Evolutionary conservation across 2,113 vertebrate species (phyloP), one percentile per base, ranked within the genome.

Genomic region (Phylloscopus whistleri): DNA sequence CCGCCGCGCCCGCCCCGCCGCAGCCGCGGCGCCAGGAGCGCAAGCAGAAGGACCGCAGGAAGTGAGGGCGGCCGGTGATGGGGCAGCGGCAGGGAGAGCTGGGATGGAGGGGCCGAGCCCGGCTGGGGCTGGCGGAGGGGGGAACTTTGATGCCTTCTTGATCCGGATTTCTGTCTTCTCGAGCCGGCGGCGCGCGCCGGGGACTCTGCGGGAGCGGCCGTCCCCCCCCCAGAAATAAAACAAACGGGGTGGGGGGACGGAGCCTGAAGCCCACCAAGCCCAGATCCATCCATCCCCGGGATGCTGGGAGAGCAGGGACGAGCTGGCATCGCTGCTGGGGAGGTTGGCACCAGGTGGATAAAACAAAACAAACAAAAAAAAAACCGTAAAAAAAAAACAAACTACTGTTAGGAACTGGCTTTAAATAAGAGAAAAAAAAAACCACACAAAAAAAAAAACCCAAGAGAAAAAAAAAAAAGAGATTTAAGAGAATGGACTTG

Each of bases 11-110:
- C 43, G 37, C 56, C 0, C 97, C 98, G 6, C 98, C 99, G 96
- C 99, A 98, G 74, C 97, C 94, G 63, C 97, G 99, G 53, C 98
- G 99, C 91, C 98, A 98, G 10, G 99, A 99, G 82, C 98, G 99
- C 93, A 99, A 99, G 96, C 98, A 98, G 87, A 99, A 99, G 85
- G 99, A 99, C 97, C 97, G 99, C 95, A 99, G 99, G 98, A 99
- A 99, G 98, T 99, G 99, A 83, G 98, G 31, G n/a, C 17, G 5
- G 20, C 37, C 97, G 96, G 60, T 96, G 95, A 95, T 85, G 96
- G 97, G 96, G 84, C 28, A 37, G n/a, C 6, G 53, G 30, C 26
- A 33, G 75, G 69, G 90, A 78, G 95, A 96, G 95, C 97, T 97
- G 60, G 97, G 95, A 95, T 85, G 11, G 96, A 97, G 96, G 96